These are phyloP conservation scores for Megaceryle alcyon DNA, from an alignment of 2,797 vertebrate species.

Conservation along the genomic window DNA sequence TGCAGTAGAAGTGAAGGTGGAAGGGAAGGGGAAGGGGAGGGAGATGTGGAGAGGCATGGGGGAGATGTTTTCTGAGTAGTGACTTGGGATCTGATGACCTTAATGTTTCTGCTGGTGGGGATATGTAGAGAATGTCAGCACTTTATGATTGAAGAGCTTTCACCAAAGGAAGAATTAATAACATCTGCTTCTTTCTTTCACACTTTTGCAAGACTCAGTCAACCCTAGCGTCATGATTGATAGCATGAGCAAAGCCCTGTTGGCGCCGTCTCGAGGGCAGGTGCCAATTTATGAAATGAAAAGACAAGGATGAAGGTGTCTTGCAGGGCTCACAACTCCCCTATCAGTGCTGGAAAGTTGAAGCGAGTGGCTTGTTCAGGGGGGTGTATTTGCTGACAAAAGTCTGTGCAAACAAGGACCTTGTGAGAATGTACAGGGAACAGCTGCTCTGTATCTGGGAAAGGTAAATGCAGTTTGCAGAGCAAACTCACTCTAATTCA, in stretches of 20 bases:
- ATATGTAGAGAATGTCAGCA: not conserved
- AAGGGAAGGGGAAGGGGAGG: no score
- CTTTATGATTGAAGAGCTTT: constrained; percentile 6
- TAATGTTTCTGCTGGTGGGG: not conserved
- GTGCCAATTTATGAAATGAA: constrained; percentile 37
- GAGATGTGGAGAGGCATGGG: not conserved
- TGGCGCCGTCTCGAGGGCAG: constrained; percentile 67
- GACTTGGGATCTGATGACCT: not conserved
- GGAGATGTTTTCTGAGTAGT: not conserved
- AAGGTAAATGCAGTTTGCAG: constrained; percentile 75
- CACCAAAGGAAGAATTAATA: constrained; percentile 41
- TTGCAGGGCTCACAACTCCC: constrained; percentile 33
- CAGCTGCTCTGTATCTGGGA: constrained; percentile 79
- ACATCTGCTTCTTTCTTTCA: constrained; percentile 22
- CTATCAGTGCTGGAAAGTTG: constrained; percentile 68
- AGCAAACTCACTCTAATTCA: constrained; percentile 91
- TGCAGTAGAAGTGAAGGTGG: not conserved
- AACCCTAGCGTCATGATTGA: constrained; percentile 46
- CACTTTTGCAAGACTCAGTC: not conserved
- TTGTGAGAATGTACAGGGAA: constrained; percentile 63
- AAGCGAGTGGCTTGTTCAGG: constrained; percentile 59
- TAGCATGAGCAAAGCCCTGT: constrained; percentile 52
- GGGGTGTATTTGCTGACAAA: constrained; percentile 78
- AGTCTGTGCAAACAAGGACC: constrained; percentile 77
- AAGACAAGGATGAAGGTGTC: constrained; percentile 69